phyloP scores from a whole-genome alignment of 1,140 invertebrate species.

The Leptestheria dahalacensis region DNA sequence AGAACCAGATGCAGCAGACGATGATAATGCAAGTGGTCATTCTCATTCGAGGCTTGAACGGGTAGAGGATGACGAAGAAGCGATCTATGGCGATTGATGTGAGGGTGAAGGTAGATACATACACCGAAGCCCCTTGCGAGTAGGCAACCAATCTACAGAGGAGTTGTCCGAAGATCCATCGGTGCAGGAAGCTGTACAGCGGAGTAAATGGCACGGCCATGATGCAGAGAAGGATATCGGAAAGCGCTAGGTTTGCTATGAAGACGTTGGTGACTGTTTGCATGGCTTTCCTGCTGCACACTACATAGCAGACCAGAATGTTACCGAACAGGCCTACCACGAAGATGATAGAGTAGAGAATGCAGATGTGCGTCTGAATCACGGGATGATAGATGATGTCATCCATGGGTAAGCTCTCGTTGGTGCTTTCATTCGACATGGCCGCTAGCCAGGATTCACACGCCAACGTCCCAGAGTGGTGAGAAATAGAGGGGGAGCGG shows the following conservation, averaged over 20 bases:
- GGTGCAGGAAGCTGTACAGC: conserved; percentile 69
- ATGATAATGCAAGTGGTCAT: conserved; percentile 62
- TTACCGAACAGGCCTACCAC: conserved; percentile 82
- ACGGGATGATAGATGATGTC: conserved; percentile 23
- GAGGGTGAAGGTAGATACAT: conserved; percentile 88
- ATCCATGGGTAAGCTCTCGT: not conserved
- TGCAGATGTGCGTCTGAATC: conserved; percentile 61
- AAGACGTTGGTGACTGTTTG: conserved; percentile 98
- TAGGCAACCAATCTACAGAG: conserved; percentile 87
- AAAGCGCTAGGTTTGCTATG: conserved; percentile 88
- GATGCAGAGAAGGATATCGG: conserved; percentile 82
- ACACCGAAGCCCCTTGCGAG: conserved; percentile 76
- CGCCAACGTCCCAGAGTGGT: no score
- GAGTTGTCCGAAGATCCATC: conserved; percentile 76
- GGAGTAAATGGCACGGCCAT: conserved; percentile 91
- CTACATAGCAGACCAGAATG: conserved; percentile 80
- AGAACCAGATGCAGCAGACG: conserved; percentile 77
- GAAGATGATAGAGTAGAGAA: conserved; percentile 74
- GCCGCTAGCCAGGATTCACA: not conserved
- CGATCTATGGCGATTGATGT: conserved; percentile 93
- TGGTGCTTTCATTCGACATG: not conserved
- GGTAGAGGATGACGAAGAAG: conserved; percentile 93
- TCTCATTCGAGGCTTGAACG: conserved; percentile 81
- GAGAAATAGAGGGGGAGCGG: no score
- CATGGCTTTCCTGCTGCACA: conserved; percentile 80